Percentiles rank a stretch among this genome's conserved stretches.
phyloP scores from a whole-genome alignment of 2,113 vertebrate species.

The Cyprinodon variegatus region DNA sequence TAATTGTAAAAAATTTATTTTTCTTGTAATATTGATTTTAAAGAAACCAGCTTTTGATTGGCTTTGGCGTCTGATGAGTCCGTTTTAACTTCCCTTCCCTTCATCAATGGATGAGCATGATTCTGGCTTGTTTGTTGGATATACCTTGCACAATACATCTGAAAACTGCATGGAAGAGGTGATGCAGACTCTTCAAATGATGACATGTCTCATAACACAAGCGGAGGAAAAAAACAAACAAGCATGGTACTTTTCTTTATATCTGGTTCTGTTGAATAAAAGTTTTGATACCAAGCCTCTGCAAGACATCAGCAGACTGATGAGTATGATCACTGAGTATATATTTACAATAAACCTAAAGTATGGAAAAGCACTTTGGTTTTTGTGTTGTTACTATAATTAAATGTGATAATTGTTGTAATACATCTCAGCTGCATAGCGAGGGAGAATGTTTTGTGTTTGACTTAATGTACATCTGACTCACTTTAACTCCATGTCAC shows the following conservation, averaged over 20 bases:
- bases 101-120: conserved; percentile 48
- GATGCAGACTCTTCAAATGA: conserved; percentile 56
- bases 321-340: conserved; percentile 70
- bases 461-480: conserved; percentile 16
- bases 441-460: not conserved
- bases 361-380: conserved; percentile 57
- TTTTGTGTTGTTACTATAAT: not conserved
- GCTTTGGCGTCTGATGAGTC: conserved; percentile 1
- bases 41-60: not conserved
- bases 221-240: conserved; percentile 17
- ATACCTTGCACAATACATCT: conserved; percentile 50
- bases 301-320: conserved; percentile 79
- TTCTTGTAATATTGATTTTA: no score
- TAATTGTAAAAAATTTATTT: no score
- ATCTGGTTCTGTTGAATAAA: conserved; percentile 55
- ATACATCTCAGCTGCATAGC: not conserved
- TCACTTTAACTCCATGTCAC: conserved; percentile 13
- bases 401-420: no score
- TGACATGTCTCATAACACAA: conserved; percentile 41
- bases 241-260: conserved; percentile 67
- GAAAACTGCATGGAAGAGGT: conserved; percentile 72
- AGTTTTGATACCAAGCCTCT: conserved; percentile 79
- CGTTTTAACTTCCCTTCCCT: not conserved
- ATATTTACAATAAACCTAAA: conserved; percentile 83
- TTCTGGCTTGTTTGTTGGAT: conserved; percentile 22